These are phyloP conservation scores for Chaunax sp. DNA, from an alignment of 2,797 vertebrate genomes.

Conservation along the genomic window DNA sequence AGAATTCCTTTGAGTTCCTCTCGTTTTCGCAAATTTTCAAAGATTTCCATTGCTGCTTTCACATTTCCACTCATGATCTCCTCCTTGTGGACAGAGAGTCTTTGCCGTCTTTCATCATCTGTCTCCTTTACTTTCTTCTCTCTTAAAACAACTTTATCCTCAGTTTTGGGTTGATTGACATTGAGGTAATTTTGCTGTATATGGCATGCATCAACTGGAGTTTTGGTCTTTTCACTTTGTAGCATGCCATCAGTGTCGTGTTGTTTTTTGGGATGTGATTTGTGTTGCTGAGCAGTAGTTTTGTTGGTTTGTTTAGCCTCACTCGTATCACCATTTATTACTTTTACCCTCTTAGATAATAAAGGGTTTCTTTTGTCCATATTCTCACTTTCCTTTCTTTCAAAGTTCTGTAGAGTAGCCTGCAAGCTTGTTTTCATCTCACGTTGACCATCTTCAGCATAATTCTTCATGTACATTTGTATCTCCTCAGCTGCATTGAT, in stretches of 20 bases:
- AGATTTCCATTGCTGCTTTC: constrained; percentile 85
- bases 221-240: constrained; percentile 25
- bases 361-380: constrained; percentile 37
- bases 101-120: constrained; percentile 84
- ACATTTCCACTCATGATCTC: constrained; percentile 90
- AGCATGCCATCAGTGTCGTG: constrained; percentile 1
- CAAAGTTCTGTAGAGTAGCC: constrained; percentile 65
- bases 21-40: constrained; percentile 86
- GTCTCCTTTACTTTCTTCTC: constrained; percentile 79
- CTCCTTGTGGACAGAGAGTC: constrained; percentile 88
- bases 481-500: constrained; percentile 75
- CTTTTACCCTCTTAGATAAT: constrained; percentile 68
- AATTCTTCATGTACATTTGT: constrained; percentile 65
- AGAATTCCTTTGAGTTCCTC: constrained; percentile 89
- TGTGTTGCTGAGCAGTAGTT: constrained; percentile 12
- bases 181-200: constrained; percentile 18
- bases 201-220: constrained; percentile 4
- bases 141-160: constrained; percentile 79
- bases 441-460: constrained; percentile 61
- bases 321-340: constrained; percentile 27
- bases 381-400: constrained; percentile 56
- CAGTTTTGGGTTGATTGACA: constrained; percentile 33
- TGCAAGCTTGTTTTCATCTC: constrained; percentile 65
- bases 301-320: constrained; percentile 41
- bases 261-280: constrained; percentile 26